A percentile compares a stretch with the other conserved stretches of the same genome.
phyloP scores from a whole-genome alignment of 92 coral and sea anemone species.

The Hydrozoanthus gracilis region DNA sequence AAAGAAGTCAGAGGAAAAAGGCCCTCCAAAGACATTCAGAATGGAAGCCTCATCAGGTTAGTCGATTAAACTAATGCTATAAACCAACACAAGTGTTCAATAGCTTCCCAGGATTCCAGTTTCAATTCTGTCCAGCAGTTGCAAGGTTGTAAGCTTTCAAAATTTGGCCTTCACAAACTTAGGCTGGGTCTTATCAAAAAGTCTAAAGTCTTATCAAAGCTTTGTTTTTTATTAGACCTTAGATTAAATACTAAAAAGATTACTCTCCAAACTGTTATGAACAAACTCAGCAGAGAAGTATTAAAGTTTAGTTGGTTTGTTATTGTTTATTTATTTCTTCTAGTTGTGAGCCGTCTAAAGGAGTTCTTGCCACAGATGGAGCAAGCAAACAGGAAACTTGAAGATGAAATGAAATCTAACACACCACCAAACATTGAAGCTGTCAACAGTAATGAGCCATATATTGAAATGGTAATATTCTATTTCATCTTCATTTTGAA shows the following conservation, averaged over 20 bases:
- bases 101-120: no score
- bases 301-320: not conserved
- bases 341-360: conserved; percentile 70
- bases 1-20: conserved; percentile 46
- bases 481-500: not conserved
- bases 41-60: conserved; percentile 76
- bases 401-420: conserved; percentile 58
- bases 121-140: no score
- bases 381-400: conserved; percentile 73
- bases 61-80: not conserved
- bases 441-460: conserved; percentile 66
- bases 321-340: not conserved
- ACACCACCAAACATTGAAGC: conserved; percentile 70
- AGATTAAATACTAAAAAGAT: no score
- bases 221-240: no score
- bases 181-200: no score
- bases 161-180: no score
- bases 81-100: no score
- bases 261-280: no score
- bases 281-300: no score
- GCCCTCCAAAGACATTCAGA: conserved; percentile 65
- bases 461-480: conserved; percentile 76
- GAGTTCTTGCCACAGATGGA: conserved; percentile 80
- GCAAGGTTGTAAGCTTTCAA: no score
- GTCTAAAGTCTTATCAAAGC: no score